Conservation (phyloP, 2,797 vertebrate species). For the Sebastes trivittatus region DNA sequence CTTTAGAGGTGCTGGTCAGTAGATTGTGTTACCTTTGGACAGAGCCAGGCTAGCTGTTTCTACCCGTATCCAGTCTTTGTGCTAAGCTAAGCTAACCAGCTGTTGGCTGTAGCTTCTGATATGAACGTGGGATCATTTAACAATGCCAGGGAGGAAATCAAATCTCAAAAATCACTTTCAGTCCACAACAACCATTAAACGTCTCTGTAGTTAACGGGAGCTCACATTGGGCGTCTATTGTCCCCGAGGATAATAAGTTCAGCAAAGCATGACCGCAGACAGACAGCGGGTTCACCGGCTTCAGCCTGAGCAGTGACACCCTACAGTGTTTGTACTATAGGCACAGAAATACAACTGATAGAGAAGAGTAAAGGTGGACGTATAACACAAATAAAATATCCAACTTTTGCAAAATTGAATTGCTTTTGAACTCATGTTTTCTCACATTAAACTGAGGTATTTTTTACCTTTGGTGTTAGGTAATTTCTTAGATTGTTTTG, state of each 20-base stretch:
- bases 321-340: constrained; percentile 77
- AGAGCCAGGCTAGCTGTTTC: neutral
- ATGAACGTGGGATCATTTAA: neutral
- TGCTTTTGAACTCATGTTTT: neutral
- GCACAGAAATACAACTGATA: constrained; percentile 31
- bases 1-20: neutral
- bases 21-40: neutral
- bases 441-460: neutral
- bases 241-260: constrained; percentile 53
- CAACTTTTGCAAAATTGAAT: neutral
- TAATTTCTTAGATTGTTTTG: too few species aligned
- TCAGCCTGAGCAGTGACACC: constrained; percentile 44
- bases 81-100: neutral
- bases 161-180: neutral
- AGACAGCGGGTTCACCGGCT: constrained; percentile 69
- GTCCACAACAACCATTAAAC: neutral
- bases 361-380: neutral
- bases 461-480: neutral
- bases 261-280: constrained; percentile 80
- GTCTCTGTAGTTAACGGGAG: constrained; percentile 7
- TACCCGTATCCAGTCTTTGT: neutral
- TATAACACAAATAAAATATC: neutral
- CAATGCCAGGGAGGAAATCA: too few species aligned
- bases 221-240: constrained; percentile 8
- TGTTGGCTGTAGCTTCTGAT: neutral